Conservation (phyloP, 2,888 invertebrate genomes). For the Nineta flava region DNA sequence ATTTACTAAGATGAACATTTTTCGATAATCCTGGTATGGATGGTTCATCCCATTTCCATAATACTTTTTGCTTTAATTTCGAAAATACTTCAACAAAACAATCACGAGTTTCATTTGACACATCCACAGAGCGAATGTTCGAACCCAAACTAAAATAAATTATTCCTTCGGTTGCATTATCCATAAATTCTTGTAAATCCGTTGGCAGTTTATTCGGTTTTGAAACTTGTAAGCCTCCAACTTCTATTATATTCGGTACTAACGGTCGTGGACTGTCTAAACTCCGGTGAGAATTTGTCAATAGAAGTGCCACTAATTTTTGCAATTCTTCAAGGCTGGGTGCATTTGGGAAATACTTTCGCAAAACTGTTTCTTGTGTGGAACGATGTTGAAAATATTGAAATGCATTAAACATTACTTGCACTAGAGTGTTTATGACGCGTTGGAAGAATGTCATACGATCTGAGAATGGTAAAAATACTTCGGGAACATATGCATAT, state of each 20-base stretch:
- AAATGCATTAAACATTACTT: slow-evolving; percentile 18
- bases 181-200: slow-evolving; percentile 19
- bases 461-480: too few relatives aligned
- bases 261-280: slow-evolving; percentile 31
- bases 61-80: slow-evolving; percentile 19
- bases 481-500: too few relatives aligned
- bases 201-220: slow-evolving; percentile 4
- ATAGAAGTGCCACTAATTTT: slow-evolving; percentile 15
- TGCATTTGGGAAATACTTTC: slow-evolving; percentile 16
- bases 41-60: slow-evolving; percentile 35
- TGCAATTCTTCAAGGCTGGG: slow-evolving; percentile 14
- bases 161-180: slow-evolving; percentile 19
- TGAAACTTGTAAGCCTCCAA: slow-evolving; percentile 20
- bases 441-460: too few relatives aligned
- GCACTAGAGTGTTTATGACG: slow-evolving; percentile 16
- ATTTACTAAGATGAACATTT: slow-evolving; percentile 26
- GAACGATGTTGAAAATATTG: background rate
- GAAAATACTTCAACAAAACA: slow-evolving; percentile 2
- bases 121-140: slow-evolving; percentile 17
- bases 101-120: slow-evolving; percentile 16
- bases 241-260: slow-evolving; percentile 29
- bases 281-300: slow-evolving; percentile 20
- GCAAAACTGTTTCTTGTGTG: background rate
- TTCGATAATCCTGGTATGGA: slow-evolving; percentile 21
- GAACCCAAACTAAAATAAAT: slow-evolving; percentile 25